A percentile compares a stretch with the other conserved stretches of the same genome.
Evolutionary conservation across 2,113 vertebrate species (phyloP).

Genomic region (Meriones unguiculatus): DNA sequence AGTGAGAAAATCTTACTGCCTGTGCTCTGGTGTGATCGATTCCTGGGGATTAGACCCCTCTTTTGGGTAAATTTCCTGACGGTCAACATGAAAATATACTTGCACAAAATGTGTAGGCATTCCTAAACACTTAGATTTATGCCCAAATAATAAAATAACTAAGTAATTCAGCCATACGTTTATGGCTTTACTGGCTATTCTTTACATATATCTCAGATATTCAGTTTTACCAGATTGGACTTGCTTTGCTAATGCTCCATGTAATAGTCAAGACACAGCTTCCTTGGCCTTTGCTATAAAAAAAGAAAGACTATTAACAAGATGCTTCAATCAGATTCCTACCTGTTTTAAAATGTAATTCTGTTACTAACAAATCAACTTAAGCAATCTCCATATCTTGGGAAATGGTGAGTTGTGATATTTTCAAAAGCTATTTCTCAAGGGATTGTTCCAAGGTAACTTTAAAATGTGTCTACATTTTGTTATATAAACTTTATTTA

Average conservation of each 20-base stretch:
- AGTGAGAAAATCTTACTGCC: too few relatives aligned
- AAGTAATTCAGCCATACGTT: not conserved
- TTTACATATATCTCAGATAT: not conserved
- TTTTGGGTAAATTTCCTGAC: too few relatives aligned
- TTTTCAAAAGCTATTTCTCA: conserved; percentile 34
- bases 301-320: not conserved
- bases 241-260: not conserved
- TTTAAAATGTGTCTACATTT: not conserved
- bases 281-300: not conserved
- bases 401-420: not conserved
- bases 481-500: not conserved
- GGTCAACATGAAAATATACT: too few relatives aligned
- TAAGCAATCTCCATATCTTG: not conserved
- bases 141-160: not conserved
- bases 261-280: not conserved
- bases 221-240: not conserved
- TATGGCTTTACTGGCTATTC: not conserved
- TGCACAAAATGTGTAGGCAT: not conserved
- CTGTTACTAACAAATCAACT: not conserved
- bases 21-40: too few relatives aligned
- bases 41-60: too few relatives aligned
- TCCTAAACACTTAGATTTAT: not conserved
- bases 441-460: not conserved
- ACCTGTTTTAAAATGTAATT: not conserved
- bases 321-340: not conserved